Percentiles rank a stretch among this genome's conserved stretches.
Conservation (phyloP, 2,797 vertebrate genomes). For the Schizopygopsis malacanthus region DNA sequence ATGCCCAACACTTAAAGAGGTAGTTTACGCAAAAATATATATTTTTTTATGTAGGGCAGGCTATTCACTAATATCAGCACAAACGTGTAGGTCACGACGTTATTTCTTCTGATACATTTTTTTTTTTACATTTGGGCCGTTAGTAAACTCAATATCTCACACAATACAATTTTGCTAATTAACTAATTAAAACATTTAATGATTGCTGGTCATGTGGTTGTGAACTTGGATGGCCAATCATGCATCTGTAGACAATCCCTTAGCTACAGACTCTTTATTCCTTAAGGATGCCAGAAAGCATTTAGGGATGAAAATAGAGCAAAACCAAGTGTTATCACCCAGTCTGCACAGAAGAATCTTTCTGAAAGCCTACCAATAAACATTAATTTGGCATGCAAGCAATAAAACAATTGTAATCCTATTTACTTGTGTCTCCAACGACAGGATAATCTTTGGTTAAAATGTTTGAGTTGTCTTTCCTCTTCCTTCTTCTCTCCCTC, state of each 20-base stretch:
- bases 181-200: background rate
- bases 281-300: background rate
- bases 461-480: conserved; percentile 83
- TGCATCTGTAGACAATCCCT: background rate
- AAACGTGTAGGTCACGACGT: background rate
- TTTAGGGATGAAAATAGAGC: background rate
- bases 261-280: background rate
- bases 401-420: conserved; percentile 24
- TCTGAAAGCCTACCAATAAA: conserved; percentile 23
- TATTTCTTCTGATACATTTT: background rate
- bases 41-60: background rate
- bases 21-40: background rate
- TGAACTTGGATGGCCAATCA: background rate
- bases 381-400: conserved; percentile 13
- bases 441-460: conserved; percentile 74
- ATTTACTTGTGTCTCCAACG: conserved; percentile 43
- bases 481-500: conserved; percentile 67
- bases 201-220: background rate
- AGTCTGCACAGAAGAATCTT: conserved; percentile 13
- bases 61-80: background rate
- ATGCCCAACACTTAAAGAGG: background rate
- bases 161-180: background rate
- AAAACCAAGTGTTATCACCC: background rate
- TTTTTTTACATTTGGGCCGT: too few relatives aligned
- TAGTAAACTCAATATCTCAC: background rate